Percentiles rank a stretch among this genome's conserved stretches.
Conservation (phyloP, 2,113 vertebrate genomes). For the Falcunculus frontatus region DNA sequence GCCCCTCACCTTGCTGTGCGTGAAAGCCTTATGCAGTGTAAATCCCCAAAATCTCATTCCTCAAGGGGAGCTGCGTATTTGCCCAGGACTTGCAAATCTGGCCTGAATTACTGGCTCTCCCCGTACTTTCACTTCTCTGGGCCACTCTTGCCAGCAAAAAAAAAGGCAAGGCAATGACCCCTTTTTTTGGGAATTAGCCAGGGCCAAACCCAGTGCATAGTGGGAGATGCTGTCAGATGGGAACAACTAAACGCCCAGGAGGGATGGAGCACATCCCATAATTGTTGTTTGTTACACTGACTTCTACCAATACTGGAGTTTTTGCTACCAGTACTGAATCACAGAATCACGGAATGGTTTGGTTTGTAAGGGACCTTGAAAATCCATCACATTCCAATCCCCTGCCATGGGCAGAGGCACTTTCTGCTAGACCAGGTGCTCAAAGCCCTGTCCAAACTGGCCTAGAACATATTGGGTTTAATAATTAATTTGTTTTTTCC, state of each 20-base stretch:
- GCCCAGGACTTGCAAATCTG: neutral
- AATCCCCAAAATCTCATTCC: neutral
- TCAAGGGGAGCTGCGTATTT: neutral
- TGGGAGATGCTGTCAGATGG: neutral
- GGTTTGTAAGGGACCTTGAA: neutral
- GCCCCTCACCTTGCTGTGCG: neutral
- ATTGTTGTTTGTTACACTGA: neutral
- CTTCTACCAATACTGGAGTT: neutral
- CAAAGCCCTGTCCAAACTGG: neutral
- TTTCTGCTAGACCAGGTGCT: neutral
- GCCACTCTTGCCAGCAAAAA: neutral
- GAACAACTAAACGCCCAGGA: neutral
- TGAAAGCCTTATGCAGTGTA: accelerated
- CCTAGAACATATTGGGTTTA: neutral
- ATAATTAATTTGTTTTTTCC: neutral
- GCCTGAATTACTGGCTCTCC: neutral
- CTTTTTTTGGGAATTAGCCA: neutral
- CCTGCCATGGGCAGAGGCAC: neutral
- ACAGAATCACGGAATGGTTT: neutral
- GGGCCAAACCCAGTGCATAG: neutral
- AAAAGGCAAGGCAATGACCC: neutral
- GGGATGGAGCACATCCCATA: neutral
- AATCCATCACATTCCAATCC: neutral
- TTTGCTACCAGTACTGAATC: neutral
- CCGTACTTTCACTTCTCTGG: neutral